Conservation (phyloP, 2,888 invertebrate genomes). For the Rhagonycha lutea region DNA sequence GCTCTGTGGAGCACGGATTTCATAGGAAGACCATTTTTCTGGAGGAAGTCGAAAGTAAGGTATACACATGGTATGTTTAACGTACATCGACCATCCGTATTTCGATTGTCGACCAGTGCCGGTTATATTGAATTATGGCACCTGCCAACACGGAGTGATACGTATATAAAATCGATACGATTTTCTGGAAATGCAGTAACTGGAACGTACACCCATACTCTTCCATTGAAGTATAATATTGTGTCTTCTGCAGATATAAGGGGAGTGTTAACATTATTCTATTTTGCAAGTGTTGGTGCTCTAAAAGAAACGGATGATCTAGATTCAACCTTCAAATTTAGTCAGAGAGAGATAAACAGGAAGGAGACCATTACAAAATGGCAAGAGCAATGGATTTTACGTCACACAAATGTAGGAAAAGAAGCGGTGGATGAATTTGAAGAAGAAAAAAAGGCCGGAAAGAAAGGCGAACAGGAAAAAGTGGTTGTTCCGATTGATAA, state of each 20-base stretch:
- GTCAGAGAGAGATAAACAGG: slow-evolving; percentile 60
- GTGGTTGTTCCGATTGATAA: not conserved
- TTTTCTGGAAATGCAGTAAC: slow-evolving; percentile 53
- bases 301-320: slow-evolving; percentile 32
- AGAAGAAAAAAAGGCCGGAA: not conserved
- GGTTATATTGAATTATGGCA: slow-evolving; percentile 85
- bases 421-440: not conserved
- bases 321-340: slow-evolving; percentile 50
- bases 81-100: slow-evolving; percentile 62
- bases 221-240: slow-evolving; percentile 62
- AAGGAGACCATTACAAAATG: slow-evolving; percentile 60
- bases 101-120: slow-evolving; percentile 73
- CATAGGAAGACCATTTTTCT: slow-evolving; percentile 64
- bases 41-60: slow-evolving; percentile 63
- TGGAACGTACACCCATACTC: slow-evolving; percentile 53
- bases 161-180: slow-evolving; percentile 51
- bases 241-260: slow-evolving; percentile 71
- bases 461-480: not conserved
- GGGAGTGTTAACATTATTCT: slow-evolving; percentile 69
- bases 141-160: slow-evolving; percentile 65
- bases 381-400: slow-evolving; percentile 64
- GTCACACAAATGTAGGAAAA: slow-evolving; percentile 32
- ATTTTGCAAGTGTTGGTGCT: slow-evolving; percentile 50
- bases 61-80: slow-evolving; percentile 76
- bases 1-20: slow-evolving; percentile 60